A percentile compares a stretch with the other conserved stretches of the same genome.
phyloP scores from a whole-genome alignment of 1,140 invertebrate species.

The Calephelis nemesis region DNA sequence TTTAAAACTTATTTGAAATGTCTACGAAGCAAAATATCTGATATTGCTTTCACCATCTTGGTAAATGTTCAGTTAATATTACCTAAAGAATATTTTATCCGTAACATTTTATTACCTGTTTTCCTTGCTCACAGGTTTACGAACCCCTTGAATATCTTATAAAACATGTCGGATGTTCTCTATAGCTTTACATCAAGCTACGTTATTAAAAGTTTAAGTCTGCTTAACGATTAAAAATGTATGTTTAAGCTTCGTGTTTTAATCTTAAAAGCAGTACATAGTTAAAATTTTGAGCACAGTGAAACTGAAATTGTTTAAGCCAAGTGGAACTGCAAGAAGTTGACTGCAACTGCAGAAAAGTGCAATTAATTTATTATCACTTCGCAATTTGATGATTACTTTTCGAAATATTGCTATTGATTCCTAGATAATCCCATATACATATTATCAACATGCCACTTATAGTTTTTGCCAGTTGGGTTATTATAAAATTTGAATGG shows the following conservation, averaged over 20 bases:
- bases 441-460: too few species aligned
- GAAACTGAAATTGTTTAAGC: too few species aligned
- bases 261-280: neutral
- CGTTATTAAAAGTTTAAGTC: neutral
- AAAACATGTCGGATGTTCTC: conserved; percentile 7
- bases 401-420: too few species aligned
- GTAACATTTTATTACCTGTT: conserved; percentile 5
- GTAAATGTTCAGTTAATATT: neutral
- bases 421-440: too few species aligned
- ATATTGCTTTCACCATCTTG: conserved; percentile 1
- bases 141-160: conserved; percentile 6
- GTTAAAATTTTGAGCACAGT: neutral
- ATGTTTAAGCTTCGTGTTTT: neutral
- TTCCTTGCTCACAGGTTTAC: conserved; percentile 2
- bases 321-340: too few species aligned
- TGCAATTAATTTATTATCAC: too few species aligned
- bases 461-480: too few species aligned
- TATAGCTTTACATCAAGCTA: neutral
- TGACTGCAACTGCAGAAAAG: too few species aligned
- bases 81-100: conserved; percentile 5
- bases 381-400: too few species aligned
- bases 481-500: too few species aligned
- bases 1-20: too few species aligned
- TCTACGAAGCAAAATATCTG: neutral
- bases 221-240: conserved; percentile 2